Evolutionary conservation across 2,888 invertebrate species (phyloP).

Genomic region (Nezara viridula): DNA sequence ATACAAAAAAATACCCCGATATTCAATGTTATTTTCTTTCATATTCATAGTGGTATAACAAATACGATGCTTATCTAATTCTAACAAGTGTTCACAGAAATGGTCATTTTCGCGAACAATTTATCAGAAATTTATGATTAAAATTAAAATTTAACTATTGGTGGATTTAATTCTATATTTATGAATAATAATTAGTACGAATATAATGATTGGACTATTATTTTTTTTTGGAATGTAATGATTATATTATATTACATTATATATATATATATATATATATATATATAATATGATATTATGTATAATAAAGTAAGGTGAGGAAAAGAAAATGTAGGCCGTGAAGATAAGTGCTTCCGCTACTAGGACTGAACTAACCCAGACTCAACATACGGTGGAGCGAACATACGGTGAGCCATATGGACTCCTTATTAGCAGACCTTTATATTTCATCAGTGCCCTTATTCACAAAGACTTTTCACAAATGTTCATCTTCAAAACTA

Average conservation of each 20-base stretch:
- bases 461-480: constrained; percentile 7
- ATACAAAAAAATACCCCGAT: no score
- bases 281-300: neutral
- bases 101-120: no score
- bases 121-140: no score
- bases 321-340: neutral
- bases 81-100: no score
- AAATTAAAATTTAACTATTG: no score
- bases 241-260: neutral
- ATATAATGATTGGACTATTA: no score
- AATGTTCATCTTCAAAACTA: constrained; percentile 32
- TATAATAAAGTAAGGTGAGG: neutral
- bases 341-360: neutral
- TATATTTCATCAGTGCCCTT: constrained; percentile 7
- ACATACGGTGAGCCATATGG: constrained; percentile 25
- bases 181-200: no score
- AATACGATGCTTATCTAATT: no score
- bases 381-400: neutral
- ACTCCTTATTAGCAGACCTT: neutral
- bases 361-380: neutral
- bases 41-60: no score
- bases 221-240: no score
- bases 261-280: neutral
- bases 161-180: no score
- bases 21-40: no score